Percentiles rank a stretch among this genome's conserved stretches.
Conservation (phyloP, 2,113 vertebrate genomes). For the Crotalus horridus region DNA sequence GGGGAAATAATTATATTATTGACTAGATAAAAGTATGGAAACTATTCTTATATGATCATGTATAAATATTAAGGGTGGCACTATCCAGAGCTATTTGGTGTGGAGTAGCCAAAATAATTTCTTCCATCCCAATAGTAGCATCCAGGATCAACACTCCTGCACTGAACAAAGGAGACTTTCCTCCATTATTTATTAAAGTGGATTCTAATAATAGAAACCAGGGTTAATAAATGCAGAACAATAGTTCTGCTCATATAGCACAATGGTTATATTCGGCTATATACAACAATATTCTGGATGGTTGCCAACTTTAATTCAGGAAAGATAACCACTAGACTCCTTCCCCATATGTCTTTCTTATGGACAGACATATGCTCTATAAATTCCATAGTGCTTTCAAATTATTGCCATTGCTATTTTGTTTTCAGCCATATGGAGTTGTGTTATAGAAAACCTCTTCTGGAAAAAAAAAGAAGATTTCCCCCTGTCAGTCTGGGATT, state of each 20-base stretch:
- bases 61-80: background rate
- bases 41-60: background rate
- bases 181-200: background rate
- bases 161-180: background rate
- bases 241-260: background rate
- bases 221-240: background rate
- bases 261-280: background rate
- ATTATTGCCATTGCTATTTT: background rate
- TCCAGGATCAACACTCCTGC: background rate
- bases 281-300: background rate
- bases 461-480: background rate
- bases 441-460: background rate
- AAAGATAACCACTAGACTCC: background rate
- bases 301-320: background rate
- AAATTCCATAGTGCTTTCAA: background rate
- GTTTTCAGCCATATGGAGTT: background rate
- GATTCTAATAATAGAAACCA: background rate
- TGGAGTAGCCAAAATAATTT: background rate
- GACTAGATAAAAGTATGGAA: background rate
- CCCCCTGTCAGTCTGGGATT: background rate
- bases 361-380: background rate
- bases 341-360: background rate
- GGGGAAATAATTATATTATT: background rate
- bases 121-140: background rate
- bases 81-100: background rate